A percentile compares a stretch with the other conserved stretches of the same genome.
phyloP scores from a whole-genome alignment of 2,797 vertebrate species.

The Anisognathus igniventris region DNA sequence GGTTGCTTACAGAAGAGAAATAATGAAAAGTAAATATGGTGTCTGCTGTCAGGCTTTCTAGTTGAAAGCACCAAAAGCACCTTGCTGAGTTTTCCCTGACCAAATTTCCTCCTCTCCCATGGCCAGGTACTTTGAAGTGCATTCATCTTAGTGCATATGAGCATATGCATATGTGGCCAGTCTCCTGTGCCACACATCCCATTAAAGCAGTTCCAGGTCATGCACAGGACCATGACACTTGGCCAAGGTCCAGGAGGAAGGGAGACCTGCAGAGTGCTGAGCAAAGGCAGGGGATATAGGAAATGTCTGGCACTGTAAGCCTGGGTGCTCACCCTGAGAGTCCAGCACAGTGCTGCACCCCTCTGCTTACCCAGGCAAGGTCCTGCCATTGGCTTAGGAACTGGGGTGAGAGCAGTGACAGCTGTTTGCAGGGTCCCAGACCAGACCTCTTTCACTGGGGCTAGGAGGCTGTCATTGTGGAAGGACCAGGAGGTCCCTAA shows the following conservation, averaged over 20 bases:
- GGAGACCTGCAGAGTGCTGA: not conserved
- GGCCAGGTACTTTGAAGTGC: no score
- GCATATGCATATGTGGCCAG: not conserved
- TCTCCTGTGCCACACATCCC: rapidly evolving
- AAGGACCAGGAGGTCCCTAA: not conserved
- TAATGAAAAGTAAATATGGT: not conserved
- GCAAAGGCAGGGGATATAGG: not conserved
- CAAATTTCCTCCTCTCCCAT: not conserved
- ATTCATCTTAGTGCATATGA: not conserved
- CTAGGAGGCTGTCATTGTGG: no score
- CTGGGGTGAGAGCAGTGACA: rapidly evolving
- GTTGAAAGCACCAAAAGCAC: not conserved
- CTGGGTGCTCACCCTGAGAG: rapidly evolving
- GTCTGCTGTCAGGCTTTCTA: not conserved
- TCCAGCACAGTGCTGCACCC: not conserved
- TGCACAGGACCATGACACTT: not conserved
- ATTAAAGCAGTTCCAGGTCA: rapidly evolving
- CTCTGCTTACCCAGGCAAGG: not conserved
- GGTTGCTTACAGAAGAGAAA: not conserved
- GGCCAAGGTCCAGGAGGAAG: not conserved
- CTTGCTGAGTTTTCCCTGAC: not conserved
- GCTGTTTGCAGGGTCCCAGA: not conserved
- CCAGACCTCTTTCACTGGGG: not conserved
- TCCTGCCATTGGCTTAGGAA: rapidly evolving
- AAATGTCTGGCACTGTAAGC: not conserved